Evolutionary conservation across 2,888 invertebrate genomes (phyloP).

Genomic region (Neelides folsomi): DNA sequence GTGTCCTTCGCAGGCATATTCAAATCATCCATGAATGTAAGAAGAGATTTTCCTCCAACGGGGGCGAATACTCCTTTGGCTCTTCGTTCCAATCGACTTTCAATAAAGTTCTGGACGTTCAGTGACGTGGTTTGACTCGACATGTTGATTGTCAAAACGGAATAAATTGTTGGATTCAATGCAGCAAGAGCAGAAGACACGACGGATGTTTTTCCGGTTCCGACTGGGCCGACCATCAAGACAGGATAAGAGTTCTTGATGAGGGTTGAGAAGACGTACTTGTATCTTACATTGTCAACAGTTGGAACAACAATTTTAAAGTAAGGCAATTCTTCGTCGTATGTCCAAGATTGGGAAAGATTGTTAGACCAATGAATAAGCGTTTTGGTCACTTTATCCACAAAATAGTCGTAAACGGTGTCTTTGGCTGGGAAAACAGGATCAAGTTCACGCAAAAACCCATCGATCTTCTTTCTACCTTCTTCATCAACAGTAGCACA

Average conservation of each 20-base stretch:
- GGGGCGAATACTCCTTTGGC: slow-evolving; percentile 74
- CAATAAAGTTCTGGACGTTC: slow-evolving; percentile 71
- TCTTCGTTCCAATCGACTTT: slow-evolving; percentile 71
- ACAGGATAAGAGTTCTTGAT: slow-evolving; percentile 55
- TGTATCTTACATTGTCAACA: slow-evolving; percentile 72
- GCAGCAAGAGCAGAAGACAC: slow-evolving; percentile 52
- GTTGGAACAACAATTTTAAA: slow-evolving; percentile 76
- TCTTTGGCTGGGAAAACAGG: slow-evolving; percentile 71
- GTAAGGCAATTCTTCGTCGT: slow-evolving; percentile 58
- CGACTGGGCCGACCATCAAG: slow-evolving; percentile 67
- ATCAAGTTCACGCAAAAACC: slow-evolving; percentile 64
- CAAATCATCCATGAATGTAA: slow-evolving; percentile 79
- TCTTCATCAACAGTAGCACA: slow-evolving; percentile 67
- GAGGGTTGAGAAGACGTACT: slow-evolving; percentile 55
- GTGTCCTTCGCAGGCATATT: slow-evolving; percentile 83
- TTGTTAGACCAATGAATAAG: slow-evolving; percentile 70
- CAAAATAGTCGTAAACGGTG: slow-evolving; percentile 76
- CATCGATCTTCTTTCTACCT: slow-evolving; percentile 62
- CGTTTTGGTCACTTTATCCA: slow-evolving; percentile 56
- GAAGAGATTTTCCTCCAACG: slow-evolving; percentile 64
- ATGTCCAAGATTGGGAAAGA: slow-evolving; percentile 60
- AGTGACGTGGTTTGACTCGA: slow-evolving; percentile 75
- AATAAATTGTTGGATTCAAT: slow-evolving; percentile 47
- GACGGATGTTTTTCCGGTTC: slow-evolving; percentile 72
- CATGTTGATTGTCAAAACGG: slow-evolving; percentile 65